Percentiles rank a stretch among this genome's conserved stretches.
Evolutionary conservation across 35 echinoderm and acorn worm species (phyloP).

Genomic region (Amphiura filiformis): DNA sequence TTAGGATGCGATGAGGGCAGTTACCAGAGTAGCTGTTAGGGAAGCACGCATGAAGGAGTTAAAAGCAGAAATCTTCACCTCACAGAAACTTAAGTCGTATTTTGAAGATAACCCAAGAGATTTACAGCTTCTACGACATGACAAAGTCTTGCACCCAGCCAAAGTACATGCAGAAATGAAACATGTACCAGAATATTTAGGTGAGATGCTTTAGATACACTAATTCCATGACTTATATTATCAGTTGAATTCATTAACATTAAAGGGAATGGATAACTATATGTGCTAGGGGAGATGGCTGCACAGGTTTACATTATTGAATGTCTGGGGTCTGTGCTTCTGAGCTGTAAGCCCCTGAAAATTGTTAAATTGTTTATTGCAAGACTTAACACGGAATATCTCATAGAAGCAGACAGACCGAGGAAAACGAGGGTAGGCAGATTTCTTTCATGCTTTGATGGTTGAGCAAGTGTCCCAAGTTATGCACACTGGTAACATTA

Average conservation of each 20-base stretch:
- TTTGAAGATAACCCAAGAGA: conserved; percentile 98
- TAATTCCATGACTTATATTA: background rate
- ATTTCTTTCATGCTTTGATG: too few relatives aligned
- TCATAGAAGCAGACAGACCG: too few relatives aligned
- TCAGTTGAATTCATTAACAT: background rate
- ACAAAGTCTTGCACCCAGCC: conserved; percentile 85
- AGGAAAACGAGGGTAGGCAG: too few relatives aligned
- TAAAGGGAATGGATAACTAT: background rate
- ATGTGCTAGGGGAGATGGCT: background rate
- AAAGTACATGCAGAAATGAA: conserved; percentile 84
- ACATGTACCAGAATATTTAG: conserved; percentile 91
- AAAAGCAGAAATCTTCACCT: conserved; percentile 86
- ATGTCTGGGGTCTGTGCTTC: background rate
- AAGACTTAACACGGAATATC: too few relatives aligned
- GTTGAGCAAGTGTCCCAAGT: too few relatives aligned
- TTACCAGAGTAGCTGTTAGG: conserved; percentile 75
- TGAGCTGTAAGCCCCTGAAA: too few relatives aligned
- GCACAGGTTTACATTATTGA: background rate
- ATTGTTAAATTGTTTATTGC: too few relatives aligned
- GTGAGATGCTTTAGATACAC: conserved; percentile 44
- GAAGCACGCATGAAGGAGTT: conserved; percentile 93
- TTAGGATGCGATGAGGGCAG: conserved; percentile 95
- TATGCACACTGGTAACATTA: too few relatives aligned
- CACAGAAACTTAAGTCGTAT: conserved; percentile 83
- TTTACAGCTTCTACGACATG: conserved; percentile 84